These are phyloP conservation scores for Eurois occulta DNA, from an alignment of 2,888 invertebrate genomes.

Conservation along the genomic window DNA sequence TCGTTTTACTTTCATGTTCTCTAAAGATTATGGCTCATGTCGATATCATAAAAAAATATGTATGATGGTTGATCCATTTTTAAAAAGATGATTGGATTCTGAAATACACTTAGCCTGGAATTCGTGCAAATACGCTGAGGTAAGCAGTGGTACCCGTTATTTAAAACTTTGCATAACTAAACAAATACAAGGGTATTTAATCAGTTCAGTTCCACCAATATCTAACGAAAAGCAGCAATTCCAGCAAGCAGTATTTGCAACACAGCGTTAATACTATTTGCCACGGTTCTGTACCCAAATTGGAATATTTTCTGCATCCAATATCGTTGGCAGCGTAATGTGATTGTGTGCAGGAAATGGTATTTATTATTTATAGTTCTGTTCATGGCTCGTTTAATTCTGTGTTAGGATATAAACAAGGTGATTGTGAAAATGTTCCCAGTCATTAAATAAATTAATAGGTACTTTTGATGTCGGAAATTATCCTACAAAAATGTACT, in stretches of 20 bases:
- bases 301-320: constrained; percentile 46
- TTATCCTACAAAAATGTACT: background rate
- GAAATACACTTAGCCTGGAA: background rate
- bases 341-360: constrained; percentile 43
- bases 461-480: background rate
- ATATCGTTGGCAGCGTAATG: constrained; percentile 39
- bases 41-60: background rate
- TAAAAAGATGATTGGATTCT: background rate
- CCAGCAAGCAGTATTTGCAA: constrained; percentile 1
- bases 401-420: constrained; percentile 9
- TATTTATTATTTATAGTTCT: constrained; percentile 38
- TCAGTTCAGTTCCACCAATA: background rate
- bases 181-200: background rate
- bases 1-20: background rate
- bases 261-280: constrained; percentile 15
- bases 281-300: constrained; percentile 12
- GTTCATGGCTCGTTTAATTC: constrained; percentile 43
- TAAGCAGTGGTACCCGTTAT: background rate
- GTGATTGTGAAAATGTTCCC: constrained; percentile 1
- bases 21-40: background rate
- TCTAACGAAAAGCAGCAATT: background rate
- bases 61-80: background rate
- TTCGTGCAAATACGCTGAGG: background rate
- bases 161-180: background rate
- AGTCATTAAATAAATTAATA: background rate